Percentiles rank a stretch among this genome's conserved stretches.
These are phyloP conservation scores for Labeo rohita DNA, from an alignment of 2,113 vertebrate genomes.

Conservation along the genomic window DNA sequence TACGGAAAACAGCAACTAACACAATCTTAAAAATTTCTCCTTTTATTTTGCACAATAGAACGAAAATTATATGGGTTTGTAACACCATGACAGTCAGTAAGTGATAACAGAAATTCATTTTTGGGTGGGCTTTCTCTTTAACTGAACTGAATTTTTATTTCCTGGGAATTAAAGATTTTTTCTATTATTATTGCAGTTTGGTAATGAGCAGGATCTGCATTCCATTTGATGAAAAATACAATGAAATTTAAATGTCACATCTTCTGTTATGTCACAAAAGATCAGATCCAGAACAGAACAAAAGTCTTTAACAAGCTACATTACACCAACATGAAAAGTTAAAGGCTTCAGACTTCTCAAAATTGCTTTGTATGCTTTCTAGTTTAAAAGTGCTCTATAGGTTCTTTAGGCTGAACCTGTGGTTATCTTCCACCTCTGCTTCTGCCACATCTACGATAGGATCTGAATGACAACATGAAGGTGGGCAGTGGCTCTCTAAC, in stretches of 20 bases:
- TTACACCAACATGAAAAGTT: conserved; percentile 35
- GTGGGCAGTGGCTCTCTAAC: not conserved
- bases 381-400: not conserved
- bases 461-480: conserved; percentile 26
- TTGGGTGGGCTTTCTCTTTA: not conserved
- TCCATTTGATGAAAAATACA: not conserved
- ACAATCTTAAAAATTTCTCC: not conserved
- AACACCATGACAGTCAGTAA: not conserved
- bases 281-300: not conserved
- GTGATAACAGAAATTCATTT: not conserved
- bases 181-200: conserved; percentile 53
- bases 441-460: conserved; percentile 18
- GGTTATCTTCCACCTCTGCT: not conserved
- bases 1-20: not conserved
- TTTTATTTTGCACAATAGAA: not conserved
- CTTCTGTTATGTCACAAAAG: conserved; percentile 28
- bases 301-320: conserved; percentile 42
- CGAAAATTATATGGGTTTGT: not conserved
- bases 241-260: conserved; percentile 64
- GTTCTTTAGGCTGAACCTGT: not conserved
- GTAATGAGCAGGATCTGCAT: conserved; percentile 48
- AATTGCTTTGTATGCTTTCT: not conserved
- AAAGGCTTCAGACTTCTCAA: not conserved
- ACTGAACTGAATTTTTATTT: conserved; percentile 37
- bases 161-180: conserved; percentile 54